These are phyloP conservation scores for Eremobia ochroleuca DNA, from an alignment of 2,888 invertebrate species.

Conservation along the genomic window DNA sequence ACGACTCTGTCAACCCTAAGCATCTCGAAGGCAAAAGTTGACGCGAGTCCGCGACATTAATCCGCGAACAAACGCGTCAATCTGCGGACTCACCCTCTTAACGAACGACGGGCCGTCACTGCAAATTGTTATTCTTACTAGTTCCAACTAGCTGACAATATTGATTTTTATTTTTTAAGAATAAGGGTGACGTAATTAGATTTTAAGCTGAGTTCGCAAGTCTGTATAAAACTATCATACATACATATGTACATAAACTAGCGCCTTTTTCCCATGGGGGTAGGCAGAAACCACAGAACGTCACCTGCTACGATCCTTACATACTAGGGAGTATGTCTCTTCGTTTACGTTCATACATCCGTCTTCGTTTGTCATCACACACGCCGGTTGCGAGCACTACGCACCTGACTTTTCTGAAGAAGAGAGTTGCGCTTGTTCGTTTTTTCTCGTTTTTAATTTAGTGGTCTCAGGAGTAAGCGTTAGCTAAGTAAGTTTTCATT, in stretches of 20 bases:
- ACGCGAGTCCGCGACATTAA: conserved; percentile 58
- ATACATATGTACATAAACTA: not conserved
- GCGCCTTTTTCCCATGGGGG: not conserved
- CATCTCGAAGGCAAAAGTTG: conserved; percentile 57
- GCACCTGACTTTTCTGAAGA: not conserved
- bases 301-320: not conserved
- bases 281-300: not conserved
- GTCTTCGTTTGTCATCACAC: too few species aligned
- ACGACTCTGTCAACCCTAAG: conserved; percentile 43
- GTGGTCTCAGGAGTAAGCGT: not conserved
- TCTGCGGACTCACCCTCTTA: conserved; percentile 69
- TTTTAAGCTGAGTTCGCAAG: conserved; percentile 12
- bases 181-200: conserved; percentile 36
- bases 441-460: conserved; percentile 3
- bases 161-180: conserved; percentile 50
- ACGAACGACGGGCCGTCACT: conserved; percentile 42
- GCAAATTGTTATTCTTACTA: conserved; percentile 57
- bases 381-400: not conserved
- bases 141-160: conserved; percentile 39
- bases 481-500: not conserved
- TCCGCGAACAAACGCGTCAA: conserved; percentile 64
- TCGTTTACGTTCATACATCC: too few species aligned
- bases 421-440: conserved; percentile 12
- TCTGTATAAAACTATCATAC: not conserved
- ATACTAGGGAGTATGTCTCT: too few species aligned